A percentile compares a stretch with the other conserved stretches of the same genome.
These are phyloP conservation scores for Delphinus delphis DNA, from an alignment of 2,113 vertebrate species.

Conservation along the genomic window DNA sequence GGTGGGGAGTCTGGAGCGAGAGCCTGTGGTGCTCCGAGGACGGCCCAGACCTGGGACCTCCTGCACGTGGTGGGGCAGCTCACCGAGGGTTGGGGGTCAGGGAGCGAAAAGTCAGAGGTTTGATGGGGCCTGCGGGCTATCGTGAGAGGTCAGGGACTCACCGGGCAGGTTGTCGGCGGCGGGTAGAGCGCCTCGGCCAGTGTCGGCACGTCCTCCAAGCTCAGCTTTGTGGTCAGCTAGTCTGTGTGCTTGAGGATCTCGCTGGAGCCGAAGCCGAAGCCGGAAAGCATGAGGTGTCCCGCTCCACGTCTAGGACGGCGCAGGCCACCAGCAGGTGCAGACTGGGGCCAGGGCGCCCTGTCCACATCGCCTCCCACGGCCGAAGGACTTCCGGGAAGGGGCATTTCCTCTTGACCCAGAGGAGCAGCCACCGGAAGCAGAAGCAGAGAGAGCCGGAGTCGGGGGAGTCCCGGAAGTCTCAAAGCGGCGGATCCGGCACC, in stretches of 20 bases:
- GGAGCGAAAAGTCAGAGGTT: background rate
- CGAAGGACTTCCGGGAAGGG: constrained; percentile 91
- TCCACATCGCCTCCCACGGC: constrained; percentile 94
- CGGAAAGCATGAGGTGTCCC: constrained; percentile 89
- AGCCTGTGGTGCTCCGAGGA: constrained; percentile 59
- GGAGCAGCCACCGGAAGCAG: constrained; percentile 93
- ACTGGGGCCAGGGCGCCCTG: constrained; percentile 87
- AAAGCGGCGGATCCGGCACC: constrained; percentile 89
- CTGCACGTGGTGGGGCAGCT: constrained; percentile 80
- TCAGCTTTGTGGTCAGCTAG: constrained; percentile 93
- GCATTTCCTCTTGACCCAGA: constrained; percentile 95
- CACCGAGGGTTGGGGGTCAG: constrained; percentile 31
- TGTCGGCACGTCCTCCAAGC: constrained; percentile 85
- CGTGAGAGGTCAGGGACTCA: constrained; percentile 31
- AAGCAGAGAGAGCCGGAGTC: constrained; percentile 81
- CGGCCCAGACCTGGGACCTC: constrained; percentile 78
- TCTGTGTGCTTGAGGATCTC: constrained; percentile 97
- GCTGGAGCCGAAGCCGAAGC: constrained; percentile 93
- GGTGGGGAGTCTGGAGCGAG: constrained; percentile 43
- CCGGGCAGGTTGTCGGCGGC: constrained; percentile 84
- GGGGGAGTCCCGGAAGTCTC: constrained; percentile 88
- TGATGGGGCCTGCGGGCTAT: background rate
- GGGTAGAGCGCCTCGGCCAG: constrained; percentile 88
- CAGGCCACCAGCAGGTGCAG: constrained; percentile 92
- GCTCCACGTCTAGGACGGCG: constrained; percentile 89